A percentile compares a stretch with the other conserved stretches of the same genome.
phyloP scores from a whole-genome alignment of 2,113 vertebrate genomes.

The Phocoena sinus region DNA sequence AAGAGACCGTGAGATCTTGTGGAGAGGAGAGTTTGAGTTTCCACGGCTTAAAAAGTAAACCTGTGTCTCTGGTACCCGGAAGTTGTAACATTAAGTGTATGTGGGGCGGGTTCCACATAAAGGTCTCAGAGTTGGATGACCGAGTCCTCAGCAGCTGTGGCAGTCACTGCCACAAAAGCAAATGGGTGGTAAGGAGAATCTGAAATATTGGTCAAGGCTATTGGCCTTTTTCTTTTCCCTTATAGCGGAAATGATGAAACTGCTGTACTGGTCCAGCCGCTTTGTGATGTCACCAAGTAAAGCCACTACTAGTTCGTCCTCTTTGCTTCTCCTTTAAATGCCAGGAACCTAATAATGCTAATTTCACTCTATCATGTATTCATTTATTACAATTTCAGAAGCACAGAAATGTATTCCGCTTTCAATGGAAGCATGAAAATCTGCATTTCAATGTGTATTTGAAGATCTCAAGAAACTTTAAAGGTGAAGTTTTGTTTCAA shows the following conservation, averaged over 20 bases:
- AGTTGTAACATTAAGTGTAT: neutral
- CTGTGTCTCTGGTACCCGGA: neutral
- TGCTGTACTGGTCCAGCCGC: neutral
- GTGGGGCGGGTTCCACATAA: too few relatives aligned
- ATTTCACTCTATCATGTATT: neutral
- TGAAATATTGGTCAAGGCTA: neutral
- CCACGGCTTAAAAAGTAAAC: neutral
- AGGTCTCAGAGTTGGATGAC: neutral
- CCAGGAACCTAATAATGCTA: neutral
- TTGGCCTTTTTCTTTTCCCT: neutral
- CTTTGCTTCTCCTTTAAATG: neutral
- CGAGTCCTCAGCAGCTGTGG: neutral
- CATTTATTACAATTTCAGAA: neutral
- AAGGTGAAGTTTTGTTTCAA: neutral
- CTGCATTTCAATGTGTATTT: neutral
- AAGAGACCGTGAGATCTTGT: neutral
- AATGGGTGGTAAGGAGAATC: neutral
- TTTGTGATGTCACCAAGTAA: fast-evolving
- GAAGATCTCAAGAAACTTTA: neutral
- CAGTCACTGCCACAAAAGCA: neutral
- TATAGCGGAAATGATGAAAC: neutral
- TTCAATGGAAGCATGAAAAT: neutral
- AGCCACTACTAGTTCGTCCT: neutral
- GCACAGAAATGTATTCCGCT: neutral
- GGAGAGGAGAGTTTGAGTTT: neutral